Base-by-base conservation (phyloP, 2,113 vertebrate species). In the Dasyurus viverrinus region DNA sequence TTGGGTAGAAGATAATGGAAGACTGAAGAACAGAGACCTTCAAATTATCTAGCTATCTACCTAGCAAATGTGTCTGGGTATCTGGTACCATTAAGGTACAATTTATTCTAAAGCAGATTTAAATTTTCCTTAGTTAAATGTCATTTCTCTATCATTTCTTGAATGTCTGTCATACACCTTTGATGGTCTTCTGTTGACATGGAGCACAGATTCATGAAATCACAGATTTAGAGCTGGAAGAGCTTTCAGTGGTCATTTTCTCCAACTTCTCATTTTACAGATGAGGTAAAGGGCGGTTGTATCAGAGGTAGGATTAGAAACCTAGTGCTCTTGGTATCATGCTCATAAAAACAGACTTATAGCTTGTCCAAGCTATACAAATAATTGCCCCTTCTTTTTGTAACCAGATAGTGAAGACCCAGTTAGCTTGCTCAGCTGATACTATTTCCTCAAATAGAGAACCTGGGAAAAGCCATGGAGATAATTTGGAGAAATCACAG, bases 281-380 rank as follows among this genome's bases (percentile, higher is more conserved):
- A 60, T 60, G 57, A 68, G 57, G 57, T 30, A 30, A 36, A 68
- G 27, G 30, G 12, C 12, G 11, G 57, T 2, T 68, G 26, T 30
- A 25, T 11, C 8, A 60, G 30, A 36, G 57, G 27, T 68, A 14
- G 30, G 30, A 68, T 68, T 68, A 2, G 30, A 68, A 68, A 36
- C 30, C 3, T 11, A 36, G 57, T 36, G 57, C 14, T 68, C 57
- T 68, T 68, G 57, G 27, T 14, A 92, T 11, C 55, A 48, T 92
- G 24, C 53, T 94, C 26, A 36, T 55, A 90, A 90, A 52, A 93
- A 96, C 48, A 12, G 93, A 48, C 9, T 95, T 36, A 48, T n/a
- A n/a, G n/a, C n/a, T 94, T 89, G 96, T 91, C 24, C 22, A 96
- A 94, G n/a, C 4, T 95, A 11, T 96, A 76, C 47, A 89, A 90